Evolutionary conservation across 1,140 invertebrate species (phyloP).

Genomic region (Aphelenchoides besseyi): DNA sequence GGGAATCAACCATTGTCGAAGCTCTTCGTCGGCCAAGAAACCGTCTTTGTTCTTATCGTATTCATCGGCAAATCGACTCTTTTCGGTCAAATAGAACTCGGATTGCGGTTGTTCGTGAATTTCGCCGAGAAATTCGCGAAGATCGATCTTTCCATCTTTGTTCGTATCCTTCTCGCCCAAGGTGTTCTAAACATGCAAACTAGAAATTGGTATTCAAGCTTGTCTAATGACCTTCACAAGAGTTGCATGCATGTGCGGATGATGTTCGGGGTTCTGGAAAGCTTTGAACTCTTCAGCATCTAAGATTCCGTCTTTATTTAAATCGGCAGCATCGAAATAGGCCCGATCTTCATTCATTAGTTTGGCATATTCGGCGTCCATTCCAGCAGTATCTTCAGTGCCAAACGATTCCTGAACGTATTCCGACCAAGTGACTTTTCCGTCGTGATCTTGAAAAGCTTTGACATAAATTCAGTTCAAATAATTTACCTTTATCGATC

Average conservation of each 20-base stretch:
- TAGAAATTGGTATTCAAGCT: neutral
- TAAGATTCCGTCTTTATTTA: conserved; percentile 76
- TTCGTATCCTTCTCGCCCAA: conserved; percentile 80
- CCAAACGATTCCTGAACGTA: conserved; percentile 79
- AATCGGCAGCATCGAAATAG: conserved; percentile 81
- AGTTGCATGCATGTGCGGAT: conserved; percentile 67
- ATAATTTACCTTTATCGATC: conserved; percentile 69
- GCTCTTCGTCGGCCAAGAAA: conserved; percentile 74
- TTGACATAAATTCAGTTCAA: neutral
- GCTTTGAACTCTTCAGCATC: conserved; percentile 77
- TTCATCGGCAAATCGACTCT: conserved; percentile 83
- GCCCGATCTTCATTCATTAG: conserved; percentile 74
- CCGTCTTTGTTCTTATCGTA: conserved; percentile 84
- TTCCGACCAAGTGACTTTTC: conserved; percentile 80
- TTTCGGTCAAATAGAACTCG: conserved; percentile 75
- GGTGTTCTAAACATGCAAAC: conserved; percentile 70
- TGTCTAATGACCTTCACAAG: conserved; percentile 19
- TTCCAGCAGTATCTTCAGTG: conserved; percentile 66
- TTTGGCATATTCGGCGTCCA: conserved; percentile 49
- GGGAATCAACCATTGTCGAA: conserved; percentile 83
- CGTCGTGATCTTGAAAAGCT: conserved; percentile 71
- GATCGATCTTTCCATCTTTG: conserved; percentile 71
- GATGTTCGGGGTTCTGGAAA: conserved; percentile 90
- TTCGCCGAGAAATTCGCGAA: conserved; percentile 63
- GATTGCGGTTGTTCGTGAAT: conserved; percentile 71